Conservation (phyloP, 1,140 invertebrate species). For the Pseudobourletiella spinata region DNA sequence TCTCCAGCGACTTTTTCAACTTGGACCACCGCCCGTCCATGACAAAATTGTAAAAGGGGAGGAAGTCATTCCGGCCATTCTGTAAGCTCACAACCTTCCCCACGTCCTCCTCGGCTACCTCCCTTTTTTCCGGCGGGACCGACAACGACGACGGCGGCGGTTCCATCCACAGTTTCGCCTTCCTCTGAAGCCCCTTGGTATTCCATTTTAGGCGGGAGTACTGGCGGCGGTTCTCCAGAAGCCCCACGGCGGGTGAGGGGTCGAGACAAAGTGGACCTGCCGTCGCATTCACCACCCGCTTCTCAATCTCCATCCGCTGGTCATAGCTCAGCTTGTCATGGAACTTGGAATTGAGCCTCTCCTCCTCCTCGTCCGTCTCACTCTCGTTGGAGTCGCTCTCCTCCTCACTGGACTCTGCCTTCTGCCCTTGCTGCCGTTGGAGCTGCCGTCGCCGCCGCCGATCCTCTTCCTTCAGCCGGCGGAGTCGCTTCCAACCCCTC, state of each 20-base stretch:
- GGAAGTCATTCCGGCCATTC: neutral
- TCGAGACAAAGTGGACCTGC: slow-evolving; percentile 27
- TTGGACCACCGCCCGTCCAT: slow-evolving; percentile 8
- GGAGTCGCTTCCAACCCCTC: neutral
- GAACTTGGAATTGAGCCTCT: neutral
- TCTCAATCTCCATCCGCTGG: slow-evolving; percentile 31
- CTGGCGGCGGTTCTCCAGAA: slow-evolving; percentile 25
- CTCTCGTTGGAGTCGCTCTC: neutral
- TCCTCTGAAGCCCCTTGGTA: slow-evolving; percentile 10
- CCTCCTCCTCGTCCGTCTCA: neutral
- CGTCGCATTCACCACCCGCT: slow-evolving; percentile 22
- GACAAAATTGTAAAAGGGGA: slow-evolving; percentile 14
- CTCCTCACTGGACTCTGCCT: neutral
- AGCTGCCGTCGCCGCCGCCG: neutral
- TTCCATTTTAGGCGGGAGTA: slow-evolving; percentile 32
- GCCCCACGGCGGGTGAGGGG: slow-evolving; percentile 20
- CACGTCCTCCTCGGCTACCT: neutral
- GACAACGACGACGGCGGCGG: neutral
- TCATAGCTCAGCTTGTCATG: slow-evolving; percentile 21
- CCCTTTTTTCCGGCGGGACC: neutral
- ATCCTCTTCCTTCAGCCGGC: neutral
- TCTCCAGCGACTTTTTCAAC: neutral
- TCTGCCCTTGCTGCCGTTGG: neutral
- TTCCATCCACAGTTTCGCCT: neutral
- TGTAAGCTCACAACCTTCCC: neutral